Base-by-base conservation (phyloP, 2,888 invertebrate species). In the Xestoiulus laeticollis region DNA sequence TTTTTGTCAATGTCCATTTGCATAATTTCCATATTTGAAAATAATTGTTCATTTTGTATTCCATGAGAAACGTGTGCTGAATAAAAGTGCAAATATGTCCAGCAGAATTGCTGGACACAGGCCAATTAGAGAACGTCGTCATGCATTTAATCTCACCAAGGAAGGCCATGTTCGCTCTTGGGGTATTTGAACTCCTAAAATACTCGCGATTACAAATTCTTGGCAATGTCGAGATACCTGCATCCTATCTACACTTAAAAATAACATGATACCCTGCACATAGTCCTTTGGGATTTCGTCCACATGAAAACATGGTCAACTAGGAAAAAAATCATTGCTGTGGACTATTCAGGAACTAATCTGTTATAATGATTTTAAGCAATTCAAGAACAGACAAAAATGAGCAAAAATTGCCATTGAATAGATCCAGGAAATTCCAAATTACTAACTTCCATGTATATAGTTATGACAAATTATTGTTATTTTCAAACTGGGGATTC, bases 111-210 rank as follows among this genome's bases (percentile, higher is more conserved):
- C 78, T 78, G 78, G 78, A 78, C 78, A 78, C 14, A 30, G 78
- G 78, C 78, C 78, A 78, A 78, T 78, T 78, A 78, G 78, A 6
- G 30, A 16, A 30, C 78, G 78, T 26, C 78, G 30, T 30, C 78
- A 78, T 30, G 78, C 78, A 78, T 78, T 30, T 78, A 78, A 78
- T 26, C 78, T 78, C 30, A 3, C 14, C 4, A 30, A 78, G 78
- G 6, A 78, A 78, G 78, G 78, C 78, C 78, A 78, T 30, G 30
- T 59, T 59, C 14, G 30, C 12, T 2, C 26, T 14, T 30, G 78
- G 26, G 78, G 78, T 78, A 30, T 30, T 78, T 78, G 78, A 78
- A 78, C 78, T 78, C 30, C 30, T 14, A 59, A 78, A 78, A 78
- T 30, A 68, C 68, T 26, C 30, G 30, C 12, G 30, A 12, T 78